These are phyloP conservation scores for Teleogryllus oceanicus DNA, from an alignment of 2,888 invertebrate species.

Conservation along the genomic window DNA sequence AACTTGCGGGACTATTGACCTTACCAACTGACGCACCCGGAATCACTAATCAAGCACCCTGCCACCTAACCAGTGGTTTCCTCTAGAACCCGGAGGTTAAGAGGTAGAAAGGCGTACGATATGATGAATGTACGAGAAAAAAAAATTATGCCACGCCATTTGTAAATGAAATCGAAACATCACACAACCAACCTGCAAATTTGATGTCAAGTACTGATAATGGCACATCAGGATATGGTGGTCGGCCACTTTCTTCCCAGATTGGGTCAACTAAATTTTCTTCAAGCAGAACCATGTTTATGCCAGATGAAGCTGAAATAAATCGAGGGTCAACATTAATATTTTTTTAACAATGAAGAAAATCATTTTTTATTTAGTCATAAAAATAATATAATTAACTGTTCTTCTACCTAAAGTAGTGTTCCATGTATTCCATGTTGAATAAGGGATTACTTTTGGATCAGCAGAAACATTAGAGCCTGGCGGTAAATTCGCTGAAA, in stretches of 20 bases:
- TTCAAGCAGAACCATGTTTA: constrained; percentile 38
- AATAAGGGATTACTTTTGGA: constrained; percentile 41
- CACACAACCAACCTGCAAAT: constrained; percentile 41
- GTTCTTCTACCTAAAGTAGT: constrained; percentile 32
- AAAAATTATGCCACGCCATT: constrained; percentile 24
- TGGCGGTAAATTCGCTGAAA: constrained; percentile 35
- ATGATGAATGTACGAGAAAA: not conserved
- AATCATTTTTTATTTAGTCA: not conserved
- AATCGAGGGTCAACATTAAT: not conserved
- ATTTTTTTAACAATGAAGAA: not conserved
- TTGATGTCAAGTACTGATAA: constrained; percentile 45
- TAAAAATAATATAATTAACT: not conserved
- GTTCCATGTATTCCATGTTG: constrained; percentile 40
- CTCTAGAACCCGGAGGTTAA: too few species aligned
- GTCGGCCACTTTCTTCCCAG: constrained; percentile 44
- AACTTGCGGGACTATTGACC: too few species aligned
- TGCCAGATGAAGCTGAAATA: constrained; percentile 38
- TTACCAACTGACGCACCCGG: too few species aligned
- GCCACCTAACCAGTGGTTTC: too few species aligned
- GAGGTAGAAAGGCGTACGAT: too few species aligned
- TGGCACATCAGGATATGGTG: constrained; percentile 45
- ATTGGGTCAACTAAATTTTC: constrained; percentile 46
- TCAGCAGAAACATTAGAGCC: constrained; percentile 41
- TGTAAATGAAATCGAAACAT: too few species aligned
- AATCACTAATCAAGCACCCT: too few species aligned